A percentile compares a stretch with the other conserved stretches of the same genome.
Conservation (phyloP, 1,140 invertebrate species). For the Hydropsyche tenuis region DNA sequence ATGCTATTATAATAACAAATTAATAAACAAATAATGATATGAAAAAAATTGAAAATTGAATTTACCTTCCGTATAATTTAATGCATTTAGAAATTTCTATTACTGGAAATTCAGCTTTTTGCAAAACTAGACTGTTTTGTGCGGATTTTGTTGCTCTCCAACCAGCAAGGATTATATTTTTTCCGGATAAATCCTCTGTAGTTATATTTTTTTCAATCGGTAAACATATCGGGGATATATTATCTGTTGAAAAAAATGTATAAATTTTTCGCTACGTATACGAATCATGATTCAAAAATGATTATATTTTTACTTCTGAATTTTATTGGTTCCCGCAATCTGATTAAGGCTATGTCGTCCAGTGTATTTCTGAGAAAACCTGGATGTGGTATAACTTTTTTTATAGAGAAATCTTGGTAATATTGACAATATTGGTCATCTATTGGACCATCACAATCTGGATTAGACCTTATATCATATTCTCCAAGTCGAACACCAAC, state of each 20-base stretch:
- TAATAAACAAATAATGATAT: constrained; percentile 49
- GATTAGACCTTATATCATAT: constrained; percentile 63
- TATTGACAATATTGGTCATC: constrained; percentile 61
- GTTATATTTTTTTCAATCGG: constrained; percentile 55
- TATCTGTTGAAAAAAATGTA: constrained; percentile 50
- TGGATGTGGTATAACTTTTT: constrained; percentile 63
- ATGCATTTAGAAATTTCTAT: constrained; percentile 48
- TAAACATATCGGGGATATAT: constrained; percentile 73
- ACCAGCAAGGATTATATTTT: constrained; percentile 63
- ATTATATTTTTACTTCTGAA: constrained; percentile 55
- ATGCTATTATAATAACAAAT: too few relatives aligned
- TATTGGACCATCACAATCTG: constrained; percentile 66
- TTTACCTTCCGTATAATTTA: too few relatives aligned
- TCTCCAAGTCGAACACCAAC: constrained; percentile 69
- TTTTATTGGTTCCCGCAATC: constrained; percentile 61
- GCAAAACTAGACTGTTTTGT: constrained; percentile 22
- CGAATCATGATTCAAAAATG: too few relatives aligned
- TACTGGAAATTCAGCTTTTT: too few relatives aligned
- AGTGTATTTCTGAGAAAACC: constrained; percentile 57
- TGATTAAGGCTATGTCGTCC: constrained; percentile 71
- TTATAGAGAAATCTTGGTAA: constrained; percentile 67
- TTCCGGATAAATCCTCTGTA: constrained; percentile 50
- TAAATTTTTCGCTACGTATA: too few relatives aligned
- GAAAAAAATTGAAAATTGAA: neutral
- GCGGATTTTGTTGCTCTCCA: constrained; percentile 68